These are phyloP conservation scores for Rotaria sp. DNA, from an alignment of 2,888 invertebrate species.

Conservation along the genomic window DNA sequence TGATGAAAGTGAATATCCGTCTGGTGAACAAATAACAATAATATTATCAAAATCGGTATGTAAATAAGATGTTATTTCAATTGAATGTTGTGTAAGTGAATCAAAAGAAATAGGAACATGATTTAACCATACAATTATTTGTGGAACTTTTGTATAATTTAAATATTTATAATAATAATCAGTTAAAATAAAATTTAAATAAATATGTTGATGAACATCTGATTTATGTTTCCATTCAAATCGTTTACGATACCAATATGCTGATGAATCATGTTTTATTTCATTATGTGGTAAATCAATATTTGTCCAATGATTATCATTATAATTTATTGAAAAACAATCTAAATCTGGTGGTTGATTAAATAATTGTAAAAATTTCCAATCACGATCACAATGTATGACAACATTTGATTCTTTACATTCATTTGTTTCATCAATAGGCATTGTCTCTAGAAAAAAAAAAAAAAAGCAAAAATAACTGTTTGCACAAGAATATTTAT, in stretches of 20 bases:
- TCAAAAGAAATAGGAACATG: not conserved
- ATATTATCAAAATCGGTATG: not conserved
- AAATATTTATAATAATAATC: not conserved
- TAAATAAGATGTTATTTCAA: not conserved
- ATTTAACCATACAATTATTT: not conserved
- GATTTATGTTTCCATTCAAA: not conserved
- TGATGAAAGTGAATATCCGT: not conserved
- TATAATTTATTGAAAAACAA: not conserved
- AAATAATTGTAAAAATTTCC: not conserved
- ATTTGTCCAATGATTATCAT: not conserved
- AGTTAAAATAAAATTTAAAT: not conserved
- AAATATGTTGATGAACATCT: not conserved
- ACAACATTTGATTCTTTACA: not conserved
- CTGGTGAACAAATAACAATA: not conserved
- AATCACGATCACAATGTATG: not conserved
- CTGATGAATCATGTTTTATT: not conserved
- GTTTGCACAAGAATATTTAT: too few species aligned
- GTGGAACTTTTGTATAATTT: not conserved
- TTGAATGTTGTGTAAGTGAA: not conserved
- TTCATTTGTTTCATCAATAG: not conserved
- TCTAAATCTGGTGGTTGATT: not conserved
- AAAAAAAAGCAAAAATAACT: too few species aligned
- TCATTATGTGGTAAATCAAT: not conserved
- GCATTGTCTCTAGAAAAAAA: not conserved
- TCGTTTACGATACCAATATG: constrained; percentile 13